Conservation (phyloP, 2,113 vertebrate genomes). For the Isichthys henryi region DNA sequence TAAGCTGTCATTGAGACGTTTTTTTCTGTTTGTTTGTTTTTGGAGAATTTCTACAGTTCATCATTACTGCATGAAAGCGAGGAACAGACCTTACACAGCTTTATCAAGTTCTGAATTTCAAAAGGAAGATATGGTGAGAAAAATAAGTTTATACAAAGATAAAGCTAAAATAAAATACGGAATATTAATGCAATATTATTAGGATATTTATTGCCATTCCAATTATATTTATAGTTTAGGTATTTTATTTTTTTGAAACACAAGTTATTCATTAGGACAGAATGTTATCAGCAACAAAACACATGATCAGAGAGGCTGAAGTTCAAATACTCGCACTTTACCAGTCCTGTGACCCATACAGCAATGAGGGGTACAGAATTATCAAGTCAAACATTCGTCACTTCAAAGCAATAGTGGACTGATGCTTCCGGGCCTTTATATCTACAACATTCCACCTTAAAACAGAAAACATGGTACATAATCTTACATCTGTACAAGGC, state of each 20-base stretch:
- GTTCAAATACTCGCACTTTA: not conserved
- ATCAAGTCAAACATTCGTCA: not conserved
- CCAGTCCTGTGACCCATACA: not conserved
- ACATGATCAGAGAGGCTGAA: not conserved
- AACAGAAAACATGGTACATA: slow-evolving; percentile 1
- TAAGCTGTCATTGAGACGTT: not conserved
- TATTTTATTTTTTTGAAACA: not conserved
- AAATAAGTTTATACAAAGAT: not conserved
- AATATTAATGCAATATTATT: not conserved
- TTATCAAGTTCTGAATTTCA: not conserved
- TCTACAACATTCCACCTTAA: slow-evolving; percentile 1
- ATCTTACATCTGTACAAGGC: not conserved
- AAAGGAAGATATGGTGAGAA: not conserved
- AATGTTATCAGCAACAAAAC: not conserved
- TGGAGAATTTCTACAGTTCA: not conserved
- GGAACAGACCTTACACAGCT: not conserved
- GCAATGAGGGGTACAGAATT: not conserved
- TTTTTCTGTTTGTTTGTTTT: not conserved
- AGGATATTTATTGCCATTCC: not conserved
- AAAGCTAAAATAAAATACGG: not conserved
- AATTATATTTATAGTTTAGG: not conserved
- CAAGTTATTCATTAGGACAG: not conserved
- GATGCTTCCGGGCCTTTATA: not conserved
- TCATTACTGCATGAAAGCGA: not conserved
- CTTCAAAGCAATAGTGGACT: not conserved